Evolutionary conservation across 1,140 invertebrate genomes (phyloP).

Genomic region (Drosophila watanabei): DNA sequence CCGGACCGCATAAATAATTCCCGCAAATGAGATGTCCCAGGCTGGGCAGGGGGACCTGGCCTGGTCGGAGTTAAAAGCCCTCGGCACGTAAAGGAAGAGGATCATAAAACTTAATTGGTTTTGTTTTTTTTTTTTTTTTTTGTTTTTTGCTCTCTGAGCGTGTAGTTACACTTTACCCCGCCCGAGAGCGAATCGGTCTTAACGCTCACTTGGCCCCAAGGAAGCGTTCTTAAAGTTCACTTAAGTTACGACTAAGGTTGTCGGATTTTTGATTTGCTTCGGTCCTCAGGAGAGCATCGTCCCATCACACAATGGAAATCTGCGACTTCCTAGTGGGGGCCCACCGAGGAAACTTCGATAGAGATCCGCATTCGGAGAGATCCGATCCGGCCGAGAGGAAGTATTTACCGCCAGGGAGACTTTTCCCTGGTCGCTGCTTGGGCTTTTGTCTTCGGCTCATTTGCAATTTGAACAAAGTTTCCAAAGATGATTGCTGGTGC

Average conservation of each 20-base stretch:
- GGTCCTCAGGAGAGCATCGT: slow-evolving; percentile 8
- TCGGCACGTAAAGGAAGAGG: slow-evolving; percentile 55
- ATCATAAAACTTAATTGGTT: slow-evolving; percentile 64
- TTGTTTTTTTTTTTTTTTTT: slow-evolving; percentile 41
- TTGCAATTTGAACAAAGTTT: slow-evolving; percentile 69
- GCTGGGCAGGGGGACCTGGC: slow-evolving; percentile 10
- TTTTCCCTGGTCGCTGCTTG: slow-evolving; percentile 27
- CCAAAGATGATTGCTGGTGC: slow-evolving; percentile 63
- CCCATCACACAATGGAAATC: slow-evolving; percentile 7
- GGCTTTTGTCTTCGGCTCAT: slow-evolving; percentile 55
- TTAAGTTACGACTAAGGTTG: slow-evolving; percentile 19
- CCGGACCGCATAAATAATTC: slow-evolving; percentile 56
- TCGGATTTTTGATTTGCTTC: slow-evolving; percentile 27
- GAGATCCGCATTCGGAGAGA: slow-evolving; percentile 25
- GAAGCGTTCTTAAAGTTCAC: slow-evolving; percentile 21
- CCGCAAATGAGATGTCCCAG: slow-evolving; percentile 52
- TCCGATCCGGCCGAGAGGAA: slow-evolving; percentile 26
- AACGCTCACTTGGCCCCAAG: slow-evolving; percentile 2
- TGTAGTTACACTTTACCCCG: slow-evolving; percentile 32
- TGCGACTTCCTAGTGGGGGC: slow-evolving; percentile 14
- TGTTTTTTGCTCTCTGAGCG: neutral
- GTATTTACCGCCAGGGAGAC: slow-evolving; percentile 37
- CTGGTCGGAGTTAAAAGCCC: slow-evolving; percentile 41
- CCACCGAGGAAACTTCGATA: neutral
- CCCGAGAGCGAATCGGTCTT: slow-evolving; percentile 1